These are phyloP conservation scores for Gobio occitaniae DNA, from an alignment of 2,797 vertebrate species.

Conservation along the genomic window DNA sequence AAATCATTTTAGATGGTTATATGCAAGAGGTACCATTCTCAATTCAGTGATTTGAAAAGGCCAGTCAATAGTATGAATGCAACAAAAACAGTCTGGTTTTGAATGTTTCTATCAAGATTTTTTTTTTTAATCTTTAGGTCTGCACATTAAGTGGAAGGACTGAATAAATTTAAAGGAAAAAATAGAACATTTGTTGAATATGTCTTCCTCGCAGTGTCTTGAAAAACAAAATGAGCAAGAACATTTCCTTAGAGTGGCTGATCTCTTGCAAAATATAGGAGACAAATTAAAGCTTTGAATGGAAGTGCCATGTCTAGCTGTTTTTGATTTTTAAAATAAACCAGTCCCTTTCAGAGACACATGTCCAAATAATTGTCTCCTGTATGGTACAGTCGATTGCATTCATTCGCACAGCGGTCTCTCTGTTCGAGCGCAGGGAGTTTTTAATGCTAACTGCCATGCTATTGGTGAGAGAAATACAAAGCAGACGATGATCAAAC, in stretches of 20 bases:
- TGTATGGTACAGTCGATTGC: not conserved
- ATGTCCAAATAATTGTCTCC: not conserved
- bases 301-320: not conserved
- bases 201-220: not conserved
- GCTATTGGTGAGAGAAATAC: slow-evolving; percentile 28
- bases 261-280: slow-evolving; percentile 9
- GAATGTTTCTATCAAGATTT: not conserved
- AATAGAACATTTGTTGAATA: slow-evolving; percentile 4
- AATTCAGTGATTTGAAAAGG: too few relatives aligned
- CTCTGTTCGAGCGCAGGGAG: not conserved
- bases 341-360: not conserved
- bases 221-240: slow-evolving; percentile 13
- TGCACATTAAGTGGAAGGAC: not conserved
- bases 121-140: not conserved
- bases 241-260: not conserved
- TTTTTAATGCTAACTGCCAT: slow-evolving; percentile 7
- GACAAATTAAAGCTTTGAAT: slow-evolving; percentile 12
- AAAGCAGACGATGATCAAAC: slow-evolving; percentile 48
- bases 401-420: not conserved
- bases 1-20: not conserved
- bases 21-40: too few relatives aligned
- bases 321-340: not conserved
- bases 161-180: not conserved
- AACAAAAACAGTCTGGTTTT: not conserved
- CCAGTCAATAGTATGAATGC: too few relatives aligned